A percentile compares a stretch with the other conserved stretches of the same genome.
These are phyloP conservation scores for Drosophila elegans DNA, from an alignment of 1,140 invertebrate species.

Conservation along the genomic window DNA sequence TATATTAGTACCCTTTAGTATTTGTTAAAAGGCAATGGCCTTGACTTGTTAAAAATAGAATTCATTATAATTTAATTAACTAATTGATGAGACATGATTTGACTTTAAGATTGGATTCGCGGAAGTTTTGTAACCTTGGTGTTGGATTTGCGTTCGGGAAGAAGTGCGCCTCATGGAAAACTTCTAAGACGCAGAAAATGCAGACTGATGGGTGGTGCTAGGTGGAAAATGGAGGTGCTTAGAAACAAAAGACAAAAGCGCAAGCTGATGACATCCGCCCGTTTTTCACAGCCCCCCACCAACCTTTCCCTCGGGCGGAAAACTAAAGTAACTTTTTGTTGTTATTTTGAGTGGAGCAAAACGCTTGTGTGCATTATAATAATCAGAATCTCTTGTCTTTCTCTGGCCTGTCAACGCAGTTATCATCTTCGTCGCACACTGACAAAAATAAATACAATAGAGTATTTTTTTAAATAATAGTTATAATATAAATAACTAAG, in stretches of 20 bases:
- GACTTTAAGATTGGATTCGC: not conserved
- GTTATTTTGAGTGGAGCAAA: conserved; percentile 40
- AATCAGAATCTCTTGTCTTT: conserved; percentile 41
- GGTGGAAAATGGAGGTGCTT: not conserved
- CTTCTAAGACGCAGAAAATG: conserved; percentile 1
- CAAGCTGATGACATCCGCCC: conserved; percentile 20
- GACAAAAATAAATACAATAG: not conserved
- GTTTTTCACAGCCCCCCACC: too few species aligned
- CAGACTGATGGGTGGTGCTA: not conserved
- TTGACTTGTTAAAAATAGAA: too few species aligned
- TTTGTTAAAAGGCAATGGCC: too few species aligned
- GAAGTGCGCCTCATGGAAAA: not conserved
- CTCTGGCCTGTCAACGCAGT: conserved; percentile 16
- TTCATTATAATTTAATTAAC: too few species aligned
- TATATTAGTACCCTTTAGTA: too few species aligned
- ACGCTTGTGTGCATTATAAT: conserved; percentile 57
- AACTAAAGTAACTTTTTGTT: conserved; percentile 27
- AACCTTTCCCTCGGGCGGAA: not conserved
- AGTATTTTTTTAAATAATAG: too few species aligned
- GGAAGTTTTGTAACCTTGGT: not conserved
- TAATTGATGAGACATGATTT: not conserved
- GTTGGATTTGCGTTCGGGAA: not conserved
- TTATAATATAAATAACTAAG: too few species aligned
- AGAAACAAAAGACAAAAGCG: conserved; percentile 47
- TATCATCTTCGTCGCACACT: conserved; percentile 29